Conservation (phyloP, 2,888 invertebrate genomes). For the Bedellia somnulentella region DNA sequence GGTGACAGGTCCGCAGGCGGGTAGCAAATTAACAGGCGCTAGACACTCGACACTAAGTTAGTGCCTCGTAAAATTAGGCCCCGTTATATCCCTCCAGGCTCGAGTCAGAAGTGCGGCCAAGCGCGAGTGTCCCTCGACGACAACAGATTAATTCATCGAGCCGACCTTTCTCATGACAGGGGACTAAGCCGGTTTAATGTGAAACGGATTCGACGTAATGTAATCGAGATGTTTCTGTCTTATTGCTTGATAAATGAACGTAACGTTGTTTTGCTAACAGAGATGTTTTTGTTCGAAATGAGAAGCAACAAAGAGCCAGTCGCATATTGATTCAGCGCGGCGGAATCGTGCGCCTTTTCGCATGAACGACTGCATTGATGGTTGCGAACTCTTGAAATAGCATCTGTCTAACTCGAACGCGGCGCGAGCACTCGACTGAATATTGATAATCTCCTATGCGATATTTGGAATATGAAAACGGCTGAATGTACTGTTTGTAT, state of each 20-base stretch:
- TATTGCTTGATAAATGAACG: no score
- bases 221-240: no score
- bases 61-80: slow-evolving; percentile 57
- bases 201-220: no score
- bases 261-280: no score
- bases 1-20: slow-evolving; percentile 43
- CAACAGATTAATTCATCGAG: slow-evolving; percentile 26
- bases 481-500: not conserved
- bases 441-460: slow-evolving; percentile 29
- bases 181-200: no score
- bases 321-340: no score
- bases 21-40: slow-evolving; percentile 54
- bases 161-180: no score
- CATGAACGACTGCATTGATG: slow-evolving; percentile 19
- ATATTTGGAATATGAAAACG: slow-evolving; percentile 14
- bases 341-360: slow-evolving; percentile 20
- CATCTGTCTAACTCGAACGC: slow-evolving; percentile 27
- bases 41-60: slow-evolving; percentile 51
- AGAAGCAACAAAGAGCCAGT: no score
- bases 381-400: slow-evolving; percentile 27
- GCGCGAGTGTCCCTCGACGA: slow-evolving; percentile 23
- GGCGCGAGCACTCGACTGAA: slow-evolving; percentile 28
- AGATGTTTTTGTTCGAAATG: no score
- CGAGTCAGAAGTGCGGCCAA: slow-evolving; percentile 17
- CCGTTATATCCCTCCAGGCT: slow-evolving; percentile 38